These are phyloP conservation scores for Drosophila baimaii DNA, from an alignment of 1,140 invertebrate species.

Conservation along the genomic window DNA sequence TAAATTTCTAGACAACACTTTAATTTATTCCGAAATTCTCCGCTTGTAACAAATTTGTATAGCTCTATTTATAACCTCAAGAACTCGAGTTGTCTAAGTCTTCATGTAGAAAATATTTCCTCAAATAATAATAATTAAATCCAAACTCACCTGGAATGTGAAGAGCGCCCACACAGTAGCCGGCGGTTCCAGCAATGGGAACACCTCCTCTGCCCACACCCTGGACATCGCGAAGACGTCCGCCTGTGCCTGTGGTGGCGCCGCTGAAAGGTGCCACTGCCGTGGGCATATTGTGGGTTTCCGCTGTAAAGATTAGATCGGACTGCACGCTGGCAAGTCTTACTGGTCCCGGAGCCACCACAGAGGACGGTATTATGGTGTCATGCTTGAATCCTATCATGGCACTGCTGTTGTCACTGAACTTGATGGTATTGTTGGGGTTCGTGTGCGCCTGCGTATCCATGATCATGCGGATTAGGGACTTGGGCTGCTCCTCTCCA, in stretches of 20 bases:
- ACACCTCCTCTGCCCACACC: slow-evolving; percentile 95
- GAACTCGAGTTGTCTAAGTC: no score
- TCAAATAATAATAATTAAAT: not conserved
- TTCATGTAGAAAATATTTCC: not conserved
- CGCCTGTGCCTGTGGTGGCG: slow-evolving; percentile 98
- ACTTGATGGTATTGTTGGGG: slow-evolving; percentile 98
- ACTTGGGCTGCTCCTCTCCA: slow-evolving; percentile 90
- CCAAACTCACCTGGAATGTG: slow-evolving; percentile 90
- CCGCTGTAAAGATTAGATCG: slow-evolving; percentile 99
- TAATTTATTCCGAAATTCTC: no score
- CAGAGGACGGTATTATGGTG: slow-evolving; percentile 87
- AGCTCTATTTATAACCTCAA: no score
- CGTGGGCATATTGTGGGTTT: slow-evolving; percentile 99
- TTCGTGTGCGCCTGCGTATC: slow-evolving; percentile 94
- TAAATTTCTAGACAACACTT: no score
- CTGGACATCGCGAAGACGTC: slow-evolving; percentile 97
- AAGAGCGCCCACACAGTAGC: slow-evolving; percentile 97
- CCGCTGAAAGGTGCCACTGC: slow-evolving; percentile 97
- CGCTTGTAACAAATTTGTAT: no score
- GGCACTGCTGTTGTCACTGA: slow-evolving; percentile 98
- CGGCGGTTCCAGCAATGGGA: slow-evolving; percentile 97
- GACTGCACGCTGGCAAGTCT: slow-evolving; percentile 86
- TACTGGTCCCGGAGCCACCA: slow-evolving; percentile 88
- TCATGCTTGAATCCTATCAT: slow-evolving; percentile 93
- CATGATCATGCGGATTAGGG: slow-evolving; percentile 96